A percentile compares a stretch with the other conserved stretches of the same genome.
These are phyloP conservation scores for Acipenser ruthenus DNA, from an alignment of 2,797 vertebrate species.

Conservation along the genomic window DNA sequence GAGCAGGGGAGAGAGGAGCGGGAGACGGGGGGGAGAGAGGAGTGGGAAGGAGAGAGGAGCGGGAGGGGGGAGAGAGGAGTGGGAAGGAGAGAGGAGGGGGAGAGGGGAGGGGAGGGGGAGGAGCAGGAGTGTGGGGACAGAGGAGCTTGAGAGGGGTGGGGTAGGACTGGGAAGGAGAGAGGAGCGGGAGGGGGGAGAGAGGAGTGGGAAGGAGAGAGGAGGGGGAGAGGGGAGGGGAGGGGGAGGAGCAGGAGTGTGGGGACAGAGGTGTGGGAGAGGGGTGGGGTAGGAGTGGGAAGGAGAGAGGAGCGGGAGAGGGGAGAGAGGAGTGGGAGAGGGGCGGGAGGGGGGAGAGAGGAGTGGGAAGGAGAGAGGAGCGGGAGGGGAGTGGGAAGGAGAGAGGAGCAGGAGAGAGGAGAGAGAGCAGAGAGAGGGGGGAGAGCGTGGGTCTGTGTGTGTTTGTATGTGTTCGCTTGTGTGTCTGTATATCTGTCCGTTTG, in stretches of 20 bases:
- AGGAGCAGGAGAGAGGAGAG: conserved; percentile 22
- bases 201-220: background rate
- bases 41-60: background rate
- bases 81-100: background rate
- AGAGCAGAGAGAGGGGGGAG: conserved; percentile 27
- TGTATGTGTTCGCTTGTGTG: too few species aligned
- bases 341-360: conserved; percentile 28
- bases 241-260: background rate
- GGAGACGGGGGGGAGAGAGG: too few species aligned
- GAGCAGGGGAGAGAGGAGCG: too few species aligned
- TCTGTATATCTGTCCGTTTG: too few species aligned
- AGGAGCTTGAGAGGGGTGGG: too few species aligned
- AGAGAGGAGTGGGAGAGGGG: background rate
- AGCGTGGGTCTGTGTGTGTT: background rate
- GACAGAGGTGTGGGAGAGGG: too few species aligned
- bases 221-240: background rate
- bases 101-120: too few species aligned
- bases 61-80: background rate
- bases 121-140: background rate
- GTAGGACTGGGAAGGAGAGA: too few species aligned
- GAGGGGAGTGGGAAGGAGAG: conserved; percentile 28
- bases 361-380: conserved; percentile 11
- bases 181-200: background rate
- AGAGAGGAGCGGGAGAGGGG: too few species aligned
- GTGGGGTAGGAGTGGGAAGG: too few species aligned